These are phyloP conservation scores for Odocoileus virginianus DNA, from an alignment of 2,113 vertebrate species.

Conservation along the genomic window DNA sequence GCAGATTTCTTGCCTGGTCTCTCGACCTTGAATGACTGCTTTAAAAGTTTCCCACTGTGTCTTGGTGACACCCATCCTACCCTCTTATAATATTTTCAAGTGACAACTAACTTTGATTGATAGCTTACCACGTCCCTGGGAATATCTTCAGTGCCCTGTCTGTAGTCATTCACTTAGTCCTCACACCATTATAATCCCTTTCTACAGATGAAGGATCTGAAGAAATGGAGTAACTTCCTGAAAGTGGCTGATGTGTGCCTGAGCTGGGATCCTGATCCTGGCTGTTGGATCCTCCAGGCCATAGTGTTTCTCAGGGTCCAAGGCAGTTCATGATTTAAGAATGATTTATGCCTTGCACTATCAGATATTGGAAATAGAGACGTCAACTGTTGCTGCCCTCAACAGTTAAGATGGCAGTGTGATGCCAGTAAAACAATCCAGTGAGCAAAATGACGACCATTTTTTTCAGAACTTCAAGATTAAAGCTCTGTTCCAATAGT, in stretches of 20 bases:
- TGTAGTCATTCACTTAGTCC: neutral
- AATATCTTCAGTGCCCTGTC: neutral
- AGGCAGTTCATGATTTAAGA: neutral
- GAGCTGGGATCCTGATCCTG: neutral
- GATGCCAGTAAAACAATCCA: neutral
- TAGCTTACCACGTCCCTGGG: neutral
- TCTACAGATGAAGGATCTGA: neutral
- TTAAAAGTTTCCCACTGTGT: neutral
- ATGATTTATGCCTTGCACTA: neutral
- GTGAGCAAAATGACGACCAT: neutral
- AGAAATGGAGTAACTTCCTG: neutral
- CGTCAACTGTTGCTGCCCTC: neutral
- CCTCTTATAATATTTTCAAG: neutral
- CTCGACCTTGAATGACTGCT: neutral
- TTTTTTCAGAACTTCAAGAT: neutral
- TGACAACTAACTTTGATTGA: neutral
- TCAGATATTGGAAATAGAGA: neutral
- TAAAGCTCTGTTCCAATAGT: neutral
- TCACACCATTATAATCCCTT: neutral
- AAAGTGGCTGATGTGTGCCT: neutral
- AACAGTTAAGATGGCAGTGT: neutral
- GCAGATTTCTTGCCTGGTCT: neutral
- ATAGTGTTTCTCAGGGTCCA: neutral
- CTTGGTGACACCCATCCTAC: neutral
- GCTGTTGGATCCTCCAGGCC: neutral